Evolutionary conservation across 2,888 invertebrate genomes (phyloP).

Genomic region (Rhaphigaster nebulosa): DNA sequence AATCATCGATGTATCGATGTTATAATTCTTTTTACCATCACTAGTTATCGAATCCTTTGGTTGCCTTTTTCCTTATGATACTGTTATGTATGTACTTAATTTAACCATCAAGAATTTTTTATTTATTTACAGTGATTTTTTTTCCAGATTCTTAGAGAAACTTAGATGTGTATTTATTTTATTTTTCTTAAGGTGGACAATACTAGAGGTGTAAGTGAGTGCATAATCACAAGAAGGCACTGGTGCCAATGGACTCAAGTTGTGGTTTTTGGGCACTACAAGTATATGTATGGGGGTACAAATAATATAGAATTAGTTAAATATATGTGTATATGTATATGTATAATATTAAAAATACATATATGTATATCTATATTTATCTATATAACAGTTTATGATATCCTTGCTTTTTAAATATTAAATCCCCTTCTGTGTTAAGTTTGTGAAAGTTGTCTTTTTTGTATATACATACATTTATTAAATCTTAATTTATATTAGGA

Average conservation of each 20-base stretch:
- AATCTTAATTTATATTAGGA: conserved; percentile 53
- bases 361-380: conserved; percentile 51
- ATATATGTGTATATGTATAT: conserved; percentile 55
- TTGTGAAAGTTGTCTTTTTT: conserved; percentile 56
- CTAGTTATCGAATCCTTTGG: neutral
- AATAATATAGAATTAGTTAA: conserved; percentile 50
- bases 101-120: neutral
- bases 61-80: neutral
- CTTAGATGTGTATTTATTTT: conserved; percentile 39
- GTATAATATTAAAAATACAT: conserved; percentile 50
- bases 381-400: conserved; percentile 43
- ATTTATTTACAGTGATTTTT: conserved; percentile 9
- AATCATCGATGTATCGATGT: neutral
- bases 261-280: conserved; percentile 59
- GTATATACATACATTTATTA: conserved; percentile 54
- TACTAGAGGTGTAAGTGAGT: conserved; percentile 59
- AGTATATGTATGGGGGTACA: conserved; percentile 56
- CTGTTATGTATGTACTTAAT: neutral
- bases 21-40: neutral
- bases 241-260: conserved; percentile 59
- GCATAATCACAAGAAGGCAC: conserved; percentile 56
- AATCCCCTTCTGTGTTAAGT: conserved; percentile 54
- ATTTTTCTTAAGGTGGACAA: conserved; percentile 57
- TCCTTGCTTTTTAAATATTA: conserved; percentile 50
- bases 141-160: neutral